Evolutionary conservation across 2,888 invertebrate species (phyloP).

Genomic region (Exocentrus adspersus): DNA sequence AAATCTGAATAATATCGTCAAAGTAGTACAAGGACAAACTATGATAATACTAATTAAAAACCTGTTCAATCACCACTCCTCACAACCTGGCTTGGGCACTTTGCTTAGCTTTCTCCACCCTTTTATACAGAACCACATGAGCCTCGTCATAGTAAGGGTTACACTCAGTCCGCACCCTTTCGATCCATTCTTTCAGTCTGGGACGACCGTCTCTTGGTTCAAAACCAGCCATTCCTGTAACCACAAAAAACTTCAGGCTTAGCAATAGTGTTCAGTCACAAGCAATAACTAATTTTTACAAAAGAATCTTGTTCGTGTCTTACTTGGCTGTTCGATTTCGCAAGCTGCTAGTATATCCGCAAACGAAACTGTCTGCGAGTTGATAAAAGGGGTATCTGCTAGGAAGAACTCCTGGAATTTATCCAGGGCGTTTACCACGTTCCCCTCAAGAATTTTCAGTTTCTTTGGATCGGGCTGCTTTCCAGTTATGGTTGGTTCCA

Average conservation of each 20-base stretch:
- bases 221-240: slow-evolving; percentile 74
- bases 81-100: not conserved
- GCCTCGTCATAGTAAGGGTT: slow-evolving; percentile 75
- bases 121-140: slow-evolving; percentile 53
- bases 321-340: slow-evolving; percentile 82
- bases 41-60: too few relatives aligned
- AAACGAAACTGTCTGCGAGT: slow-evolving; percentile 70
- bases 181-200: slow-evolving; percentile 72
- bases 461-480: slow-evolving; percentile 60
- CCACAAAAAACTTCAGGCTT: too few relatives aligned
- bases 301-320: too few relatives aligned
- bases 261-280: too few relatives aligned
- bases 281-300: too few relatives aligned
- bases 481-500: slow-evolving; percentile 66
- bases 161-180: slow-evolving; percentile 70
- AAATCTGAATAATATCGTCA: too few relatives aligned
- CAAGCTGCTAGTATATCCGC: slow-evolving; percentile 82
- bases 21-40: too few relatives aligned
- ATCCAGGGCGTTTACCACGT: slow-evolving; percentile 70
- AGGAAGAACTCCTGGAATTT: slow-evolving; percentile 68
- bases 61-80: not conserved
- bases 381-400: slow-evolving; percentile 63
- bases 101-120: slow-evolving; percentile 17
- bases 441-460: slow-evolving; percentile 59
- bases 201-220: slow-evolving; percentile 71